Percentiles rank a stretch among this genome's conserved stretches.
phyloP scores from a whole-genome alignment of 1,140 invertebrate genomes.

The Chrysoperla carnea region DNA sequence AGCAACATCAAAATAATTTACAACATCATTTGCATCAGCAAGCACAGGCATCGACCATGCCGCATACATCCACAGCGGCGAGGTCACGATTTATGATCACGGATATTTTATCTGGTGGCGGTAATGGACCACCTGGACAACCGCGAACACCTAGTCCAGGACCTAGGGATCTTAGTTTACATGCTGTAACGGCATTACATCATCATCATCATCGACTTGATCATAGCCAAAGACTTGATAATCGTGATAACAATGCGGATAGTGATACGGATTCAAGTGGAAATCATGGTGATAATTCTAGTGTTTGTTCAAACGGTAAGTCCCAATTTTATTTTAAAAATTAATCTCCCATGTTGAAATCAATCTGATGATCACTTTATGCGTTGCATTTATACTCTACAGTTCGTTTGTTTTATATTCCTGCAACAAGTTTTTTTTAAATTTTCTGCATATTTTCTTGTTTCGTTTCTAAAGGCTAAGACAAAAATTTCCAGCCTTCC shows the following conservation, averaged over 20 bases:
- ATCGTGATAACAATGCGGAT: conserved; percentile 20
- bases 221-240: conserved; percentile 7
- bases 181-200: conserved; percentile 9
- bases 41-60: not conserved
- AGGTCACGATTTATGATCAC: conserved; percentile 64
- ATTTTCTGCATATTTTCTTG: no score
- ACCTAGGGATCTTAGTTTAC: conserved; percentile 20
- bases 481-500: no score
- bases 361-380: no score
- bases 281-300: conserved; percentile 19
- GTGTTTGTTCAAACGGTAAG: conserved; percentile 22
- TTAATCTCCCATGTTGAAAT: no score
- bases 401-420: no score
- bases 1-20: no score
- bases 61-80: conserved; percentile 20
- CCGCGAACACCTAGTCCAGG: conserved; percentile 20
- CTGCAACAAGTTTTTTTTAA: no score
- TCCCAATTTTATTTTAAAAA: conserved; percentile 2
- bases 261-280: conserved; percentile 13
- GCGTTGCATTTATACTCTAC: no score
- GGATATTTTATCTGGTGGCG: conserved; percentile 48
- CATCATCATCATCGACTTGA: not conserved
- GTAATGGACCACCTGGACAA: conserved; percentile 29
- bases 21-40: not conserved
- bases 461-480: no score